phyloP scores from a whole-genome alignment of 1,140 invertebrate genomes.

The Colletes gigas region DNA sequence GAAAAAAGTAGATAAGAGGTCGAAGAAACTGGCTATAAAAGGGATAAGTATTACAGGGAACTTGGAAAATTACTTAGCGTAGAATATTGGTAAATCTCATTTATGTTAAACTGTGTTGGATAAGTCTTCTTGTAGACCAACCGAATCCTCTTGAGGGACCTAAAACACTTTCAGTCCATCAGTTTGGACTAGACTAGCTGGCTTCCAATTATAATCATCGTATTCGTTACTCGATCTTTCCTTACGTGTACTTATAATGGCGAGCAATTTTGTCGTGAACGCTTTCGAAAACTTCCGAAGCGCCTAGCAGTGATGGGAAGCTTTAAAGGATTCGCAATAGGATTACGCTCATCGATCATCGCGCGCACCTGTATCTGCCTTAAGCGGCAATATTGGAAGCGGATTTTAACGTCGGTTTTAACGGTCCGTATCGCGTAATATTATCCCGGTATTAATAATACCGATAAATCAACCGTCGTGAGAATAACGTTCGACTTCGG shows the following conservation, averaged over 20 bases:
- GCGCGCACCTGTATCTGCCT: slow-evolving; percentile 65
- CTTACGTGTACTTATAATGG: slow-evolving; percentile 39
- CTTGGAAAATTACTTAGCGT: too few species aligned
- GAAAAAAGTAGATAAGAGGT: too few species aligned
- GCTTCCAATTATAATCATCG: background rate
- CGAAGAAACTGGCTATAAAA: too few species aligned
- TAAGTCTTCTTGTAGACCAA: too few species aligned
- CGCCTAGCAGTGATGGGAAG: slow-evolving; percentile 45
- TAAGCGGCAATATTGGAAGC: slow-evolving; percentile 66
- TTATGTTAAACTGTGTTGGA: too few species aligned
- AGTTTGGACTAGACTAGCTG: background rate
- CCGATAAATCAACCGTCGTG: slow-evolving; percentile 61
- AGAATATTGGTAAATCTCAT: too few species aligned
- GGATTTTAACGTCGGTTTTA: slow-evolving; percentile 67
- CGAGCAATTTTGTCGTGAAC: slow-evolving; percentile 52
- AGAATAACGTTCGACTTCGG: slow-evolving; percentile 65
- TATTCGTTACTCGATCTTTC: background rate
- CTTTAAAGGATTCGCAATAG: slow-evolving; percentile 65
- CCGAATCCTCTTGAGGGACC: background rate
- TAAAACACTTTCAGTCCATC: background rate
- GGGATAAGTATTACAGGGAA: background rate
- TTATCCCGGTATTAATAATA: slow-evolving; percentile 65
- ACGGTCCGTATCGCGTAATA: slow-evolving; percentile 65
- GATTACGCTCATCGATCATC: slow-evolving; percentile 64
- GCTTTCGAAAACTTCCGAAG: slow-evolving; percentile 47